Evolutionary conservation across 2,888 invertebrate species (phyloP), one percentile per base, ranked within the genome.

Genomic region (Callyntrura sp.): DNA sequence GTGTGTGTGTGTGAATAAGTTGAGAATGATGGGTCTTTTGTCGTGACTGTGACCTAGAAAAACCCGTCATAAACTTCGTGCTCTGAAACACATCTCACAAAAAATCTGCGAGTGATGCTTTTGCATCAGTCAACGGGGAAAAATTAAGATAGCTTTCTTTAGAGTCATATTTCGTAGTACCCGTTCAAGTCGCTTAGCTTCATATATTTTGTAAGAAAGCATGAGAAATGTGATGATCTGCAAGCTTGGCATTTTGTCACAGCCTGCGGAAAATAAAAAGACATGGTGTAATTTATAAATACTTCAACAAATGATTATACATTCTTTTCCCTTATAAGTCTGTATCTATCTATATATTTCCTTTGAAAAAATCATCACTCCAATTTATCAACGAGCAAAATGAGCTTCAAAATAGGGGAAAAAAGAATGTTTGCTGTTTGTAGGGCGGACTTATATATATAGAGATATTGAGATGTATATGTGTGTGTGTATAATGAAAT

Each of bases 11-110:
- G 5, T 28, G 51, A 51, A 35, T 23, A 51, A 51, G 76, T 76
- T 51, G 51, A 51, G 51, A 51, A 76, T 76, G 25, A 68, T 82
- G 20, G 25, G 62, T 81, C 60, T 60, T 65, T 82, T 82, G 82
- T 65, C 45, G 82, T 62, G 48, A 25, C 51, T 51, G 65, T 48
- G 82, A 82, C 82, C 82, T 82, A 82, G 82, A 82, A 82, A 65
- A 35, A 23, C 20, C 23, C 12, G 14, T 51, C 51, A 51, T 76
- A 76, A 82, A 82, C 45, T 60, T 62, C 14, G 55, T 12, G 12
- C 14, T 25, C 60, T 28, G 9, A 57, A 20, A 1, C 60, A 81
- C 43, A 81, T 60, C n/a, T 55, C 55, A 3, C 14, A 25, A 28
- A 79, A 82, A 82, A 43, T 60, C 55, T 28, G 9, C 45, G 60